phyloP scores from a whole-genome alignment of 2,797 vertebrate genomes.

The Protonibea diacanthus region DNA sequence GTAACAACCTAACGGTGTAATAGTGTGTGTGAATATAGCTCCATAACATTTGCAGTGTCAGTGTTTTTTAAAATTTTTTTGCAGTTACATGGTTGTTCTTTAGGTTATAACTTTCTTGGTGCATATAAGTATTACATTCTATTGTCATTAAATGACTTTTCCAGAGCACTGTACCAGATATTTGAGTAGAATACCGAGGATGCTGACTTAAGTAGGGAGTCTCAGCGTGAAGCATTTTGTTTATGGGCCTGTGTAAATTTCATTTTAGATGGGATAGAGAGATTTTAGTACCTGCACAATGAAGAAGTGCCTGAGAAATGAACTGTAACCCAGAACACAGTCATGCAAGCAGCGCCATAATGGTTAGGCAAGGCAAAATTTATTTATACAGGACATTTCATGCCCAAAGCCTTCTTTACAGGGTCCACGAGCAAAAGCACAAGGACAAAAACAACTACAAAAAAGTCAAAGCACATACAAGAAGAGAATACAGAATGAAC shows the following conservation, averaged over 20 bases:
- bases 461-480: too few species aligned
- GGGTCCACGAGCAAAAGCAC: too few species aligned
- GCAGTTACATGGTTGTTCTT: slow-evolving; percentile 24
- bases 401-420: too few species aligned
- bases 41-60: slow-evolving; percentile 24
- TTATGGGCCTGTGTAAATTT: slow-evolving; percentile 12
- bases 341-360: background rate
- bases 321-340: slow-evolving; percentile 10
- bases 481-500: too few species aligned
- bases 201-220: slow-evolving; percentile 13
- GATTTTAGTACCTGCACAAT: background rate
- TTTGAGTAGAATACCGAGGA: slow-evolving; percentile 4
- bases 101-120: slow-evolving; percentile 9
- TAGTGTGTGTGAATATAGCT: slow-evolving; percentile 3
- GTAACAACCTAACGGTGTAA: slow-evolving; percentile 34
- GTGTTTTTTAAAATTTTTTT: slow-evolving; percentile 32
- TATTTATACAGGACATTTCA: too few species aligned
- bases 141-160: slow-evolving; percentile 26
- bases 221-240: slow-evolving; percentile 12
- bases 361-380: background rate
- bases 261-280: slow-evolving; percentile 12
- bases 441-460: too few species aligned
- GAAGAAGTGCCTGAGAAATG: slow-evolving; percentile 10
- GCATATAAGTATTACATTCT: slow-evolving; percentile 10
- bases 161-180: slow-evolving; percentile 10